Evolutionary conservation across 2,797 vertebrate species (phyloP), one percentile per base, ranked within the genome.

Genomic region (Toxotes lorentzi): DNA sequence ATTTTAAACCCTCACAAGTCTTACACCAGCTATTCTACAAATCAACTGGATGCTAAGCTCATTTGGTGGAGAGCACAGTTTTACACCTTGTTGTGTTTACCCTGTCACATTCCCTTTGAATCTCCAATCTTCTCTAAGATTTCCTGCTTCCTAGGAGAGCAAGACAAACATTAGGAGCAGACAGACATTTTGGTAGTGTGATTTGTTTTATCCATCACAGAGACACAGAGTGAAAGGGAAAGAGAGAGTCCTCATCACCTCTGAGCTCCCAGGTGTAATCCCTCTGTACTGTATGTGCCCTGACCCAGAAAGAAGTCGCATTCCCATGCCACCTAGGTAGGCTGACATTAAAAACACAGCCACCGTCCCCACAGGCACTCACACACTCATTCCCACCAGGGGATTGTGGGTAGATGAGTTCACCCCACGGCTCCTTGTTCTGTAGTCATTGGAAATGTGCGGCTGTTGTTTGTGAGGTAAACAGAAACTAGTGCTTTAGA

Each of bases 201-300:
- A 90, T 93, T 91, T 91, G 83, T 92, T 90, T 91, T 88, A 89
- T 94, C 89, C 86, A 85, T 87, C 81, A 70, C 84, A 85, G 81
- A 92, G 83, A 86, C 68, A 38, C 59, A 35, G 84, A 83, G 77
- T 23, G 58, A 70, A 63, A 56, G 70, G 61, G 76, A 78, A 72
- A 73, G 73, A 77, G 88, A 81, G 85, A 90, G 90, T 86, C 92
- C 83, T 89, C 91, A 84, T 93, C 91, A 93, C 90, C 91, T 90
- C 88, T 92, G 87, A 90, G 92, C 91, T 94, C 94, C 92, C 92
- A 91, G 93, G 93, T 95, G 93, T 93, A 94, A 94, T 93, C 92
- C 81, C 79, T 83, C 90, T 91, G 89, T 89, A 92, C 93, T 92
- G 91, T 88, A 90, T 91, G 92, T 89, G 93, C 90, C 86, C 91